Base-by-base conservation (phyloP, 2,113 vertebrate species). In the Spea bombifrons region DNA sequence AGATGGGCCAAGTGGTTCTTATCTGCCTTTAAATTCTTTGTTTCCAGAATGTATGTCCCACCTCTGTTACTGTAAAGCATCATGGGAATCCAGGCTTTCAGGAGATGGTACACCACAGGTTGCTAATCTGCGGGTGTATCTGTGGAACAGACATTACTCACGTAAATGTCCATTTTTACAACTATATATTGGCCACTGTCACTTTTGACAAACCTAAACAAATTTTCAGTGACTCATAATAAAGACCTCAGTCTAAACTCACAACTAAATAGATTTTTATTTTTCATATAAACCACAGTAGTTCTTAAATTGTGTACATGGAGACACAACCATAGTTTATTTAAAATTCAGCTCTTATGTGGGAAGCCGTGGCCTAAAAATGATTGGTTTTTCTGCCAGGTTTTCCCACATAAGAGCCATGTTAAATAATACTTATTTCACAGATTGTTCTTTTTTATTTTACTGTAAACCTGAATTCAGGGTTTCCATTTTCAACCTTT, bases 331-430 rank as follows among this genome's bases (percentile, higher is more conserved):
- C 75, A 76, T 61, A 44, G 46, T 68, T 69, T 76, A 59, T 76
- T 68, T 76, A 68, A 76, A 68, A 76, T 65, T 30, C 75, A 69
- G 45, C 55, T 57, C 53, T 76, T 67, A 59, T 76, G 65, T 76
- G 75, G 75, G 52, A 48, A 76, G 46, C 44, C 53, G 47, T 48
- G 45, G 66, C 7, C 75, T 69, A 69, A 46, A 68, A 67, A 67
- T 69, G 5, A 69, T 46, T 70, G 66, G 66, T 68, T 76, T 12
- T 5, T 30, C n/a, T 59, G 75, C 75, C 75, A 76, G 45, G 45
- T 13, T 15, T 47, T 59, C 53, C 75, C 75, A 76, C 75, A 76
- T 59, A 61, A 76, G 66, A 77, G 67, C 55, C 43, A 71, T 77
- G 55, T 77, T 77, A 71, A 71, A 59, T 70, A 77, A 69, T 64